Evolutionary conservation across 2,888 invertebrate genomes (phyloP).

Genomic region (Panzeria rudis): DNA sequence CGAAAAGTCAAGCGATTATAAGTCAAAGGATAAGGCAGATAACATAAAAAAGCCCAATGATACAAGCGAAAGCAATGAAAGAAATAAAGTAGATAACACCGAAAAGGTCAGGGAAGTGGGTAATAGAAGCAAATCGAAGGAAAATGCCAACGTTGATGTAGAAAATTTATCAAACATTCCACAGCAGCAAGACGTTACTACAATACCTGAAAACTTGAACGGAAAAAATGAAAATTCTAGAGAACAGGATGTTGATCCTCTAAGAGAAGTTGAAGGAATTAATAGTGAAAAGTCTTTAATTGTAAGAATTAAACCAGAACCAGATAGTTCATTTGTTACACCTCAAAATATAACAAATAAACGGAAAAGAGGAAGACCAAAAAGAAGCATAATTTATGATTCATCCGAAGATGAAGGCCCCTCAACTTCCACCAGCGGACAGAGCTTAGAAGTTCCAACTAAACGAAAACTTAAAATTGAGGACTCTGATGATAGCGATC

Average conservation of each 20-base stretch:
- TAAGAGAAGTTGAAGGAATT: neutral
- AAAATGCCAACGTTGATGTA: neutral
- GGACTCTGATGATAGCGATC: conserved; percentile 17
- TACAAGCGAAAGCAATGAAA: neutral
- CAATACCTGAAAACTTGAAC: neutral
- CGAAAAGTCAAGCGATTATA: neutral
- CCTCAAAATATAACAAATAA: neutral
- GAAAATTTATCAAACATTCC: conserved; percentile 4
- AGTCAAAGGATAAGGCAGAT: neutral
- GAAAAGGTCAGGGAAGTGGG: neutral
- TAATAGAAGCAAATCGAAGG: neutral
- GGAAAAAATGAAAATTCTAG: neutral
- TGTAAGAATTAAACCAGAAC: neutral
- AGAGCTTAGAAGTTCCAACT: neutral
- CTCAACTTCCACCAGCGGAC: neutral
- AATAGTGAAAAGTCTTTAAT: neutral
- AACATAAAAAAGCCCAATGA: neutral
- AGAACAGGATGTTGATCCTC: neutral
- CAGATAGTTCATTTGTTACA: neutral
- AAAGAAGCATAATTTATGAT: neutral
- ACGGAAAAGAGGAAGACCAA: conserved; percentile 13
- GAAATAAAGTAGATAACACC: neutral
- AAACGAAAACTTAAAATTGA: conserved; percentile 27
- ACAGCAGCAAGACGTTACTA: neutral
- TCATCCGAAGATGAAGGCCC: conserved; percentile 15